Conservation (phyloP, 2,113 vertebrate genomes). For the Otus sunia region DNA sequence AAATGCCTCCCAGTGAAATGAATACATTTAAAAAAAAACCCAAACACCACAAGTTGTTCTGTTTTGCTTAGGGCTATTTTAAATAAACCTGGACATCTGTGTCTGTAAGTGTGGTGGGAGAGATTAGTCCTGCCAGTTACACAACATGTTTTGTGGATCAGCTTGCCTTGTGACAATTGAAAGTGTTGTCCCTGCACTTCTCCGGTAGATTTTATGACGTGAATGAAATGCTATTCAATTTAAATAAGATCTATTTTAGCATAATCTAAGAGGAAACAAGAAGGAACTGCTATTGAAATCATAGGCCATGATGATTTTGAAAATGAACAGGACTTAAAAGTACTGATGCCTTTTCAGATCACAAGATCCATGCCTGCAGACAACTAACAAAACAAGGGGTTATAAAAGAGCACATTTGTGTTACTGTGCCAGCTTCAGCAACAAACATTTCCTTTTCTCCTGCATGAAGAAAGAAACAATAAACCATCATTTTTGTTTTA, state of each 20-base stretch:
- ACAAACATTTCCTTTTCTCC: background rate
- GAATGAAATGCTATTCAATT: background rate
- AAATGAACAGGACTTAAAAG: background rate
- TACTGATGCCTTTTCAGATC: background rate
- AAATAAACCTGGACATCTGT: conserved; percentile 40
- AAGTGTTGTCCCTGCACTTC: background rate
- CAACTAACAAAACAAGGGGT: background rate
- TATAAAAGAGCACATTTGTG: background rate
- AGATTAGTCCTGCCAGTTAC: conserved; percentile 15
- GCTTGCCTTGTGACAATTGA: background rate
- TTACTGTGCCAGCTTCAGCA: background rate
- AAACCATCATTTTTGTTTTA: background rate
- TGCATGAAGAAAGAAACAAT: background rate
- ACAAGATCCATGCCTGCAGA: background rate
- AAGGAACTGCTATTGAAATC: background rate
- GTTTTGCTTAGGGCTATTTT: background rate
- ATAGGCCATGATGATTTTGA: background rate
- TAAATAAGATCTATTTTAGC: background rate
- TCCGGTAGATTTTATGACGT: background rate
- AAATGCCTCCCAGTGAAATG: background rate
- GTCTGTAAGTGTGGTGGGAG: background rate
- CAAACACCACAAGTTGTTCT: background rate
- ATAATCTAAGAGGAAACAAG: background rate
- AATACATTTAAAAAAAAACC: background rate
- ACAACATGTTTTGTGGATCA: background rate